Conservation (phyloP, 2,113 vertebrate genomes). For the Rhinogobius similis region DNA sequence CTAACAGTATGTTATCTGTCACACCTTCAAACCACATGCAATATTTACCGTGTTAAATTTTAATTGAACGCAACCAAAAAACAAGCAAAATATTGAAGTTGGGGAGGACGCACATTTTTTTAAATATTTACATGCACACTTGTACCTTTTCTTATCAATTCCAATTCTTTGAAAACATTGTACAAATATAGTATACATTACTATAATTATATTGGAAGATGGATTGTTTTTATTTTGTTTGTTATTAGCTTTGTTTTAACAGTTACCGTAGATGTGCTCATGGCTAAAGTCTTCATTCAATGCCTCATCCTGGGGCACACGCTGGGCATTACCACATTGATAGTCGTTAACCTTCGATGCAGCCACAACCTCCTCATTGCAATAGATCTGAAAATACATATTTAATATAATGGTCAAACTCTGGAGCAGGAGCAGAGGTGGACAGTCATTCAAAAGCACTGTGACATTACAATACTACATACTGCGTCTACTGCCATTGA, state of each 20-base stretch:
- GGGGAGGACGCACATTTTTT: too few species aligned
- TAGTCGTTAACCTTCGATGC: background rate
- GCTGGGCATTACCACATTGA: background rate
- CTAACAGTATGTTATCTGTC: background rate
- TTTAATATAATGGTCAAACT: background rate
- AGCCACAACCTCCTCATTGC: background rate
- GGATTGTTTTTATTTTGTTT: background rate
- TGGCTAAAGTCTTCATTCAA: background rate
- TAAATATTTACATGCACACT: background rate
- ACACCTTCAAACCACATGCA: background rate
- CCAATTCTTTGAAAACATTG: background rate
- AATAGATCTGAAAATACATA: conserved; percentile 19
- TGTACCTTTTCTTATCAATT: background rate
- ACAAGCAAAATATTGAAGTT: background rate
- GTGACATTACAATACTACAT: background rate
- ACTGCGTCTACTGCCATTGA: too few species aligned
- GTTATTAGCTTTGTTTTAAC: background rate
- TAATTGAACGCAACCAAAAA: background rate
- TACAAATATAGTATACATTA: background rate
- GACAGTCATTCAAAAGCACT: background rate
- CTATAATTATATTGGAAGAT: background rate
- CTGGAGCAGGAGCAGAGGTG: background rate
- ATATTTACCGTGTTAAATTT: background rate
- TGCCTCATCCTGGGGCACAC: background rate
- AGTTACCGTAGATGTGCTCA: conserved; percentile 6